Evolutionary conservation across 2,113 vertebrate genomes (phyloP).

Genomic region (Craseonycteris thonglongyai): DNA sequence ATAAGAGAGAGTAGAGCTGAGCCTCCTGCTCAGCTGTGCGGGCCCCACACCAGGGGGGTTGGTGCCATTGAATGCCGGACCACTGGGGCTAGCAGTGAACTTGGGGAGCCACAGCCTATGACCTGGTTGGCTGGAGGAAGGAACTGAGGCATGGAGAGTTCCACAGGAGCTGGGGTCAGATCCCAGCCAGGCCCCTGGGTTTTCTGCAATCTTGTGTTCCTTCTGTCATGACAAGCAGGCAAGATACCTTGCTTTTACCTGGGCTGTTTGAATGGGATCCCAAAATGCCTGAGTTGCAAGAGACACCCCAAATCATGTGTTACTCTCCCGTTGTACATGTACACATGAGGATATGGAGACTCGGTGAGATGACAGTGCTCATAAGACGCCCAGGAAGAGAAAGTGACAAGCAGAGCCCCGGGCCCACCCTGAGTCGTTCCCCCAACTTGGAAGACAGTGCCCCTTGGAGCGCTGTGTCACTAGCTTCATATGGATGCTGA

Average conservation of each 20-base stretch:
- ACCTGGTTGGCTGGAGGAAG: not conserved
- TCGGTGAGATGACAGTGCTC: not conserved
- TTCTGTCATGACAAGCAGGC: not conserved
- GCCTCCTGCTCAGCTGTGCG: not conserved
- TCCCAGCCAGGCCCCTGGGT: not conserved
- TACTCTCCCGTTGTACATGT: not conserved
- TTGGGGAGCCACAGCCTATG: not conserved
- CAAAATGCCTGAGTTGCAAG: not conserved
- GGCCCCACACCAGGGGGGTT: not conserved
- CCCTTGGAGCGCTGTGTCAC: not conserved
- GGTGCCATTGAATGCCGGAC: not conserved
- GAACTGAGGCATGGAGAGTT: not conserved
- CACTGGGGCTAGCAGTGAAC: not conserved
- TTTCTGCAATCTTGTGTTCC: not conserved
- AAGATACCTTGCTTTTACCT: not conserved
- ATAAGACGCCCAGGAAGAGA: not conserved
- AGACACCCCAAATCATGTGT: not conserved
- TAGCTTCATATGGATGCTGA: not conserved
- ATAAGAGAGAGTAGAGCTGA: not conserved
- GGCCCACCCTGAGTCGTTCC: not conserved
- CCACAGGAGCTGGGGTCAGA: not conserved
- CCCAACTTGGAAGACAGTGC: not conserved
- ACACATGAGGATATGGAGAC: not conserved
- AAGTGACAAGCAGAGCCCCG: too few relatives aligned
- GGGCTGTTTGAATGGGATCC: not conserved